These are phyloP conservation scores for Limanda limanda DNA, from an alignment of 2,113 vertebrate genomes.

Conservation along the genomic window DNA sequence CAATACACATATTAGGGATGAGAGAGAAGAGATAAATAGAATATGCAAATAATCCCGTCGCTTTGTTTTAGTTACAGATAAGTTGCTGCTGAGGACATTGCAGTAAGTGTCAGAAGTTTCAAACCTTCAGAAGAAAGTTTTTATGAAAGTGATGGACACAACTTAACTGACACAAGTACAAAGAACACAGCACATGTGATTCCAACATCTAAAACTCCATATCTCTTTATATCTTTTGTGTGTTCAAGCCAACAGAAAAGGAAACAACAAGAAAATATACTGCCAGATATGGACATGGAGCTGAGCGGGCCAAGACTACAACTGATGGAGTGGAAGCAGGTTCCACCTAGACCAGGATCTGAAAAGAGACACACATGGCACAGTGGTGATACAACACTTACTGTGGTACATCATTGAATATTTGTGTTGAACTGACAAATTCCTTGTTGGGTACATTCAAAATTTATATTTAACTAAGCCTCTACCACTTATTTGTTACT, in stretches of 20 bases:
- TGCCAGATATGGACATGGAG: too few relatives aligned
- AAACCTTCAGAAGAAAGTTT: not conserved
- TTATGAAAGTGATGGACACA: conserved; percentile 5
- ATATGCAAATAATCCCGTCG: conserved; percentile 17
- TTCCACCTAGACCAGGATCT: too few relatives aligned
- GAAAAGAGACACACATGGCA: too few relatives aligned
- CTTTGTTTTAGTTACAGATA: conserved; percentile 7
- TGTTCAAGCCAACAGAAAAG: not conserved
- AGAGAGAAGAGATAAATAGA: conserved; percentile 22
- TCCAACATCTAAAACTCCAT: not conserved
- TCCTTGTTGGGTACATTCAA: too few relatives aligned
- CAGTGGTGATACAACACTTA: not conserved
- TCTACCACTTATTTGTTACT: not conserved
- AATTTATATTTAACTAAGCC: not conserved
- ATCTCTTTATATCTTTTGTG: not conserved
- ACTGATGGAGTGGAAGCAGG: not conserved
- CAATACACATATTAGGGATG: conserved; percentile 20
- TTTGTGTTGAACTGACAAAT: too few relatives aligned
- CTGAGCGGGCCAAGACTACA: not conserved
- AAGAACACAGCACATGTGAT: too few relatives aligned
- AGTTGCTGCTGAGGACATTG: not conserved
- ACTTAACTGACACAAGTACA: too few relatives aligned
- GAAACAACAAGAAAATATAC: not conserved
- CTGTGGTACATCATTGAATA: too few relatives aligned
- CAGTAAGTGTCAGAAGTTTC: too few relatives aligned